Base-by-base conservation (phyloP, 2,888 invertebrate species). In the Parapristionchus giblindavisi region DNA sequence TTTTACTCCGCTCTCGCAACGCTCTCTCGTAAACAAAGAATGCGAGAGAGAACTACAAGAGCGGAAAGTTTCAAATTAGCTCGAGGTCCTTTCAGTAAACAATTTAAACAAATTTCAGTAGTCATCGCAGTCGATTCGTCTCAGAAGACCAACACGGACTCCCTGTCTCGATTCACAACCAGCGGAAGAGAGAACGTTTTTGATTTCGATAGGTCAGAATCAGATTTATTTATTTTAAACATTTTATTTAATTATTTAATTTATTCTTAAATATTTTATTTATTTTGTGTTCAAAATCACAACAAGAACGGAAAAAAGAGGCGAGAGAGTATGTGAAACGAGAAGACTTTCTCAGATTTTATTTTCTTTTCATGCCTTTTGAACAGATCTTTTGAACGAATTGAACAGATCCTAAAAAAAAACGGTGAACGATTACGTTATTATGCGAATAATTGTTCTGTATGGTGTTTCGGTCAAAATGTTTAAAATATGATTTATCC, bases 161-260 rank as follows among this genome's bases (percentile, higher is more conserved):
- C 51, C 0, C 54, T 79, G 48, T 54, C 58, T 21, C 70, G 43
- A 34, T 75, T 72, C 70, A 79, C 79, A 1, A 79, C 79, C 1
- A 79, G 81, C 5, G 48, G 77, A 32, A 65, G 75, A 27, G 75
- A 84, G 14, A 72, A 80, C 32, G 79, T 84, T 6, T 84, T 76
- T 72, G 75, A 76, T 43, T 82, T 80, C 70, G 83, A 83, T 24
- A 21, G 71, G 58, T 58, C 3, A 61, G 8, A 21, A 43, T 43
- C 43, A 14, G 11, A 17, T 17, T 43, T 43, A 56, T 29, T n/a
- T n/a, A n/a, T 43, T 17, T 8, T 43, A 14, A 43, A 43, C 17
- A n/a, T n/a, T 43, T 43, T 43, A 8, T 8, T 43, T 43, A 43
- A 8, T 17, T 43, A n/a, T n/a, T n/a, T 43, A 8, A 17, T 17